Evolutionary conservation across 1,140 invertebrate genomes (phyloP).

Genomic region (Babylonia areolata): DNA sequence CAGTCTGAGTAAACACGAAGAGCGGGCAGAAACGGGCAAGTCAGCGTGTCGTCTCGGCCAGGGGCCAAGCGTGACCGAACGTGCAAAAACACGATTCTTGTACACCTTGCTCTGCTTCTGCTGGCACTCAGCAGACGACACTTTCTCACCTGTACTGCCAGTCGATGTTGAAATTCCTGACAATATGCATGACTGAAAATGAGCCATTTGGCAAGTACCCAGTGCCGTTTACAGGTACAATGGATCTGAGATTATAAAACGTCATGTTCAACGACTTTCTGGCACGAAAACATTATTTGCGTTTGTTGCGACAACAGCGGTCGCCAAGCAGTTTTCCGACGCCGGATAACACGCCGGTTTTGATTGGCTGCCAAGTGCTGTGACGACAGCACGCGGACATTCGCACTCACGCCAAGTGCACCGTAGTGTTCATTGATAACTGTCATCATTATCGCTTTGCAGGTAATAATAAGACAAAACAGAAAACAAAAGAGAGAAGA

Average conservation of each 20-base stretch:
- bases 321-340: conserved; percentile 38
- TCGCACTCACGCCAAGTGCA: neutral
- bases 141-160: neutral
- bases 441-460: too few relatives aligned
- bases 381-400: conserved; percentile 11
- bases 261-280: neutral
- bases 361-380: conserved; percentile 15
- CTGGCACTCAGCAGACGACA: conserved; percentile 33
- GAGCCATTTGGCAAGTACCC: conserved; percentile 9
- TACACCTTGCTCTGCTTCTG: neutral
- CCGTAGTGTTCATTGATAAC: neutral
- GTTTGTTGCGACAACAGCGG: conserved; percentile 41
- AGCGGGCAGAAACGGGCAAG: neutral
- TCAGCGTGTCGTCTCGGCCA: neutral
- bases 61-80: conserved; percentile 28
- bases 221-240: neutral
- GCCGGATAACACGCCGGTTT: neutral
- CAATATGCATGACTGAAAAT: conserved; percentile 8
- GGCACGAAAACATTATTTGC: conserved; percentile 22
- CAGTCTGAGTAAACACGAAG: neutral
- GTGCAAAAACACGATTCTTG: conserved; percentile 24
- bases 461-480: too few relatives aligned
- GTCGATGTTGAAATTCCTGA: neutral
- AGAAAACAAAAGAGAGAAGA: too few relatives aligned
- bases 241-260: neutral